Conservation (phyloP, 2,888 invertebrate genomes). For the Acronicta alni region DNA sequence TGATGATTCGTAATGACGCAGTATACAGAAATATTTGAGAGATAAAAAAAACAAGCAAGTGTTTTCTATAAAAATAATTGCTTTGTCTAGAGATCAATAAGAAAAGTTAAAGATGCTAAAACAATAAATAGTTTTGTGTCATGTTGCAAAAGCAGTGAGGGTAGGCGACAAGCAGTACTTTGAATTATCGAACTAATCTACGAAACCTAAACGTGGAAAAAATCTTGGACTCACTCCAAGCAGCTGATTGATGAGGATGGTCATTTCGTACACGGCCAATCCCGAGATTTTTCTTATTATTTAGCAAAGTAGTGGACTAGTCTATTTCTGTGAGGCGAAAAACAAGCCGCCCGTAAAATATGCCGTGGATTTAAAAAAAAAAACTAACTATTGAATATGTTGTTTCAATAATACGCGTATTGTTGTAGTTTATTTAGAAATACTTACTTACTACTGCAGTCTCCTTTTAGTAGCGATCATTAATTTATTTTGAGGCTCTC, state of each 20-base stretch:
- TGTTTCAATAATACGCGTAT: slow-evolving; percentile 48
- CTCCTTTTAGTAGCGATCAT: slow-evolving; percentile 13
- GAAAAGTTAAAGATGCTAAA: slow-evolving; percentile 39
- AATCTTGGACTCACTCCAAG: slow-evolving; percentile 87
- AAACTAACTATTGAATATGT: slow-evolving; percentile 54
- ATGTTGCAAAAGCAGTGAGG: slow-evolving; percentile 61
- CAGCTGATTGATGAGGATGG: slow-evolving; percentile 90
- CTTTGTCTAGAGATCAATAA: slow-evolving; percentile 42
- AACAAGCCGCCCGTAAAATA: slow-evolving; percentile 83
- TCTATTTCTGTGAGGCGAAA: slow-evolving; percentile 87
- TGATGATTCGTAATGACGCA: slow-evolving; percentile 21
- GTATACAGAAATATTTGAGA: slow-evolving; percentile 14
- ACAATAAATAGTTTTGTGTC: slow-evolving; percentile 51
- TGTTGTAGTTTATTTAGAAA: slow-evolving; percentile 22
- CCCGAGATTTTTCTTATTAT: slow-evolving; percentile 89
- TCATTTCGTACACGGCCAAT: slow-evolving; percentile 89
- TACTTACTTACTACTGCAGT: neutral
- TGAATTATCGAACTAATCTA: slow-evolving; percentile 86
- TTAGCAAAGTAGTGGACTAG: slow-evolving; percentile 87
- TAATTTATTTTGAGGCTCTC: slow-evolving; percentile 28
- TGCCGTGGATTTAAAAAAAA: slow-evolving; percentile 70
- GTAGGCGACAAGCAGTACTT: slow-evolving; percentile 74
- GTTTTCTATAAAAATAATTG: slow-evolving; percentile 25
- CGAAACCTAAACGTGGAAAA: slow-evolving; percentile 89
- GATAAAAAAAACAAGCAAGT: slow-evolving; percentile 14